phyloP scores from a whole-genome alignment of 2,797 vertebrate genomes.

The Neomorphus geoffroyi region DNA sequence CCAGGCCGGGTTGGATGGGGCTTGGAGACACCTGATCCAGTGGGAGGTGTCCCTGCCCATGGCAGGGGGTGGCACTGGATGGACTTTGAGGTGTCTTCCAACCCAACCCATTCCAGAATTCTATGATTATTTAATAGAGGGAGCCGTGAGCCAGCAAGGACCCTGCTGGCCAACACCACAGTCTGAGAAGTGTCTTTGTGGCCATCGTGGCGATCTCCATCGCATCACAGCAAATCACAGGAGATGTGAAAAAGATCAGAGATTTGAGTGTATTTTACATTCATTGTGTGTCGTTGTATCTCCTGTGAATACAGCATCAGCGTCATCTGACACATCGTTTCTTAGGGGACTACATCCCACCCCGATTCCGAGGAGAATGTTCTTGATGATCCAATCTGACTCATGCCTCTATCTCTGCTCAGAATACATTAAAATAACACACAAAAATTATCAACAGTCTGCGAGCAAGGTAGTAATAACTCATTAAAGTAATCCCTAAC shows the following conservation, averaged over 20 bases:
- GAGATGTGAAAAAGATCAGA: background rate
- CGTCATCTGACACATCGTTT: constrained; percentile 29
- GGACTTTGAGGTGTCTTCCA: too few species aligned
- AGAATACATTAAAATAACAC: constrained; percentile 64
- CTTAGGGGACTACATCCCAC: constrained; percentile 50
- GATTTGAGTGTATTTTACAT: background rate
- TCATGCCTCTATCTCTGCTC: constrained; percentile 60
- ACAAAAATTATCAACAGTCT: constrained; percentile 59
- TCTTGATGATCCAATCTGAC: constrained; percentile 61
- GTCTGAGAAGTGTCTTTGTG: background rate
- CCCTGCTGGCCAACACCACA: background rate
- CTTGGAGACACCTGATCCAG: too few species aligned
- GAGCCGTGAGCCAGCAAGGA: background rate
- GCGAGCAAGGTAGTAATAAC: constrained; percentile 52
- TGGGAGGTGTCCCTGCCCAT: too few species aligned
- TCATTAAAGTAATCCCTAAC: constrained; percentile 67
- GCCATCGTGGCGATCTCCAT: background rate
- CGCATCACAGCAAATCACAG: background rate
- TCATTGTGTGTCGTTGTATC: background rate
- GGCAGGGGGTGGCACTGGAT: too few species aligned
- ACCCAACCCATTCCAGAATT: too few species aligned
- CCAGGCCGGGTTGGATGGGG: too few species aligned
- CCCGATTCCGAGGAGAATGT: constrained; percentile 52
- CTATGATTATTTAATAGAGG: background rate
- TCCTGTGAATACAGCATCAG: background rate